Percentiles rank a stretch among this genome's conserved stretches.
These are phyloP conservation scores for Scelioninae gen. 2 DNA, from an alignment of 2,888 invertebrate genomes.

Conservation along the genomic window DNA sequence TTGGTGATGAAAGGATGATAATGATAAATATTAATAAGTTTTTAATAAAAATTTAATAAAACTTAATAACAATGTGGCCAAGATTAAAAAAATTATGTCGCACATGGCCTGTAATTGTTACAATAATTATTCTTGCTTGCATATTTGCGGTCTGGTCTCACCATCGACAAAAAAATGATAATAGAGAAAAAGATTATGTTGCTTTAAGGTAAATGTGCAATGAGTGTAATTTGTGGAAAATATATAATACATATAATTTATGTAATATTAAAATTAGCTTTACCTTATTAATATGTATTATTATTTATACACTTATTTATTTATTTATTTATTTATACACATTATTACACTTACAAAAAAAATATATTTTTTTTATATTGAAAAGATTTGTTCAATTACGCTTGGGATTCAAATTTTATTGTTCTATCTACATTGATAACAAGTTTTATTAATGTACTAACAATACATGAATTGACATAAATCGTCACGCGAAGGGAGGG, in stretches of 20 bases:
- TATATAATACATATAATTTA: background rate
- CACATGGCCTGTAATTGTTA: slow-evolving; percentile 64
- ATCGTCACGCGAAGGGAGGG: too few species aligned
- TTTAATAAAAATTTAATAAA: slow-evolving; percentile 1
- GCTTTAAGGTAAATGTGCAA: slow-evolving; percentile 63
- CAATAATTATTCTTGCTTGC: slow-evolving; percentile 62
- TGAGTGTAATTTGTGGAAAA: background rate
- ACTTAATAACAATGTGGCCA: slow-evolving; percentile 67
- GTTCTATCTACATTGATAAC: too few species aligned
- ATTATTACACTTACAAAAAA: too few species aligned
- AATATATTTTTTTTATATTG: too few species aligned
- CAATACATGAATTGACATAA: too few species aligned
- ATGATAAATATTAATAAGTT: background rate
- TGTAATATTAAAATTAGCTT: too few species aligned
- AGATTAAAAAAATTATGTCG: slow-evolving; percentile 69
- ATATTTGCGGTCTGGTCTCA: slow-evolving; percentile 68
- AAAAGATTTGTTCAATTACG: too few species aligned
- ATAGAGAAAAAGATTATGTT: slow-evolving; percentile 62
- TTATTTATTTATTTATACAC: too few species aligned
- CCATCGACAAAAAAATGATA: slow-evolving; percentile 60
- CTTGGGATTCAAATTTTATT: too few species aligned
- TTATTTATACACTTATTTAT: too few species aligned
- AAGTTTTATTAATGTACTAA: too few species aligned
- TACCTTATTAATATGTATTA: too few species aligned
- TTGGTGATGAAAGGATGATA: slow-evolving; percentile 13